Base-by-base conservation (phyloP, 2,113 vertebrate species). In the Hystrix cristata region DNA sequence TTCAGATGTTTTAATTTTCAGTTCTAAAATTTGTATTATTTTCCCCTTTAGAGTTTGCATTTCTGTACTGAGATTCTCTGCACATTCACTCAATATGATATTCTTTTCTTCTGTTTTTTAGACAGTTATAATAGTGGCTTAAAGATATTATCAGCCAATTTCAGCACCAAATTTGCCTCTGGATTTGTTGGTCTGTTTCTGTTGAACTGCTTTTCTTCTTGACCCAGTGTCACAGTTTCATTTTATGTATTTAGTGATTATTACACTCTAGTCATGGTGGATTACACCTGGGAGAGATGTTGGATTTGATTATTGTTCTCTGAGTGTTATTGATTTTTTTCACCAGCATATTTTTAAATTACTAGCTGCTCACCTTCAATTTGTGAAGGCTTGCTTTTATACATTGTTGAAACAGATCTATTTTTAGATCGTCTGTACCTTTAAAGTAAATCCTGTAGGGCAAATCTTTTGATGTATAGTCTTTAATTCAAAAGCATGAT, bases 1-100 rank as follows among this genome's bases (percentile, higher is more conserved):
- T 93, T 97, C 31, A 79, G 11, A 59, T 86, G 86, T 71, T 74
- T 87, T 74, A 38, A 60, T 87, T 82, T 97, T 65, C 8, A 94
- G 15, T 1, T 84, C 64, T 27, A 53, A 10, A 51, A 57, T 87
- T 92, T 90, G 16, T 12, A 90, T 55, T 78, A 59, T 25, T 11
- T 76, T 89, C 57, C 93, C 2, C 65, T 51, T 87, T 60, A 71
- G 3, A 43, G 9, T 46, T 87, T 93, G 10, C 25, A 76, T 90
- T 74, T 93, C 34, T 93, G 7, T 90, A 31, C 18, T 43, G 14
- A 82, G 34, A 48, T 31, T 92, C 46, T 90, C 48, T 51, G 25
- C 16, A 31, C 48, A 0, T 57, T 92, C 51, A 78, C 19, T 62
- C 11, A 57, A 3, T 46, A 31, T 65, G 43, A 69, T 0, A 29